Percentiles rank a stretch among this genome's conserved stretches.
Evolutionary conservation across 2,888 invertebrate species (phyloP).

Genomic region (Parnassius orleans): DNA sequence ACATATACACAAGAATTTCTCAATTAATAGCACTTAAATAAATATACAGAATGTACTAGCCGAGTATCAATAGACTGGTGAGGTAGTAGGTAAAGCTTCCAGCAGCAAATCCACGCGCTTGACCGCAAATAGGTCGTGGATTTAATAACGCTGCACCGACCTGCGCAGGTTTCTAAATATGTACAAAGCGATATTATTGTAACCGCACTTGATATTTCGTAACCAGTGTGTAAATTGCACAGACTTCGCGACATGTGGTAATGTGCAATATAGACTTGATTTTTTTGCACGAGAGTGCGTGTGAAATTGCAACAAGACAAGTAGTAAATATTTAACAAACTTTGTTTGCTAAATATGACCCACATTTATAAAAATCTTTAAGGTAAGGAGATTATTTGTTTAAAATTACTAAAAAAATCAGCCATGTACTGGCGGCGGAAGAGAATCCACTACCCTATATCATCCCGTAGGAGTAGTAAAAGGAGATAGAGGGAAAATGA

Average conservation of each 20-base stretch:
- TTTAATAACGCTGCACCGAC: conserved; percentile 68
- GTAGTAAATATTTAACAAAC: conserved; percentile 5
- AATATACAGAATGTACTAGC: too few relatives aligned
- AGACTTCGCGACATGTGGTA: conserved; percentile 12
- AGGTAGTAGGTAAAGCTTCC: conserved; percentile 37
- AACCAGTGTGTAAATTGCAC: conserved; percentile 40
- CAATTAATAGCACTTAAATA: too few relatives aligned
- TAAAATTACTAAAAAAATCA: too few relatives aligned
- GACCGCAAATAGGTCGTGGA: conserved; percentile 77
- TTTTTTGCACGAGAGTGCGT: conserved; percentile 8
- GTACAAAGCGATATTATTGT: conserved; percentile 68
- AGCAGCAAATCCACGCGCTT: conserved; percentile 49
- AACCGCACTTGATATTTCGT: conserved; percentile 65
- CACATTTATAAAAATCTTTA: too few relatives aligned
- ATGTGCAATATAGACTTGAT: conserved; percentile 4
- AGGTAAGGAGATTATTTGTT: too few relatives aligned
- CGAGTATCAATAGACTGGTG: conserved; percentile 34
- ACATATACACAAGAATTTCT: too few relatives aligned
- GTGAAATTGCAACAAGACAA: conserved; percentile 9
- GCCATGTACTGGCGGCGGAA: too few relatives aligned
- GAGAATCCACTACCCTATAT: too few relatives aligned
- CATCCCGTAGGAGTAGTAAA: too few relatives aligned
- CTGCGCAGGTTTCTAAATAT: conserved; percentile 74
- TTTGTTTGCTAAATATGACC: too few relatives aligned
- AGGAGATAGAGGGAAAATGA: too few relatives aligned